Conservation (phyloP, 2,797 vertebrate species). For the Paedocypris micromegethes region DNA sequence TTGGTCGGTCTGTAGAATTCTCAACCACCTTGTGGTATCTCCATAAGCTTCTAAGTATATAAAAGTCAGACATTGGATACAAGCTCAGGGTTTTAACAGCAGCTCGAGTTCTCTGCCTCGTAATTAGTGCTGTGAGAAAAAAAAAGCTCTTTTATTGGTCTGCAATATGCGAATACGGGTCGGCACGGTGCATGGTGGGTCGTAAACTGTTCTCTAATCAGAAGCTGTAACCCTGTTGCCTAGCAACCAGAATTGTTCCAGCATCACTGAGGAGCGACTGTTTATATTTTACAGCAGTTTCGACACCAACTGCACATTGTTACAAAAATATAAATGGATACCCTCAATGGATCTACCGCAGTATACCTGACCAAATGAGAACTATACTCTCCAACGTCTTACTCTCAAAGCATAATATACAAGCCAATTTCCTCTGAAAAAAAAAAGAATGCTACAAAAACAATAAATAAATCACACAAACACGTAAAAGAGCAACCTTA, state of each 20-base stretch:
- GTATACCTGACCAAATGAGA: no score
- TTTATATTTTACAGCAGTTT: constrained; percentile 33
- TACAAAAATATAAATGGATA: constrained; percentile 39
- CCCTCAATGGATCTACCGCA: constrained; percentile 17
- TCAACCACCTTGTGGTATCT: constrained; percentile 31
- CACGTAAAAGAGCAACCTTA: no score
- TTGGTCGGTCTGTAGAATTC: constrained; percentile 39
- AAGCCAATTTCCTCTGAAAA: no score
- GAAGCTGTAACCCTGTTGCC: constrained; percentile 33
- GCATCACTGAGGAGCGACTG: constrained; percentile 25
- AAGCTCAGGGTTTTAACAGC: constrained; percentile 44
- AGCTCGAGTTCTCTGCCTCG: constrained; percentile 46
- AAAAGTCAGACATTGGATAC: constrained; percentile 58
- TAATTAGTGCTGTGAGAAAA: constrained; percentile 54
- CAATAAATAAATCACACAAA: no score
- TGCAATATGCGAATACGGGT: constrained; percentile 14
- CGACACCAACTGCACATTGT: constrained; percentile 1
- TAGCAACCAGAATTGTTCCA: constrained; percentile 30
- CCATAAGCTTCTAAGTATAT: constrained; percentile 54
- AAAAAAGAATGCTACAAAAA: no score
- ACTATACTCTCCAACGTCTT: no score
- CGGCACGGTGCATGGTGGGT: background rate
- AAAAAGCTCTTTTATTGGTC: constrained; percentile 28
- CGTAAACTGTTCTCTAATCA: constrained; percentile 27
- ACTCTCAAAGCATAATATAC: no score